Conservation (phyloP, 1,140 invertebrate species). For the Wiebesia pumilae region DNA sequence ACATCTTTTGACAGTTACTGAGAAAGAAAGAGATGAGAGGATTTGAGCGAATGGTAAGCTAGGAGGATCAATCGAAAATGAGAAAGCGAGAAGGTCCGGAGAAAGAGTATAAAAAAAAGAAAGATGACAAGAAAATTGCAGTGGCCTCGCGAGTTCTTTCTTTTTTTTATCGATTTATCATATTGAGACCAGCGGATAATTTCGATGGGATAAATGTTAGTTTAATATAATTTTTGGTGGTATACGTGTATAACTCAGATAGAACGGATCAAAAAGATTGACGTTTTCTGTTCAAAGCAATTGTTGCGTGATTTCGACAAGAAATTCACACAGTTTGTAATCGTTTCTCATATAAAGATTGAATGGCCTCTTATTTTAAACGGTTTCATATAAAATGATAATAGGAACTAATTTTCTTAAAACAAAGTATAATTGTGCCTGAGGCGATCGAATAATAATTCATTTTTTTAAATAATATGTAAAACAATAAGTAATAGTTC, state of each 20-base stretch:
- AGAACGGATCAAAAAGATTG: neutral
- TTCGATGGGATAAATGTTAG: conserved; percentile 12
- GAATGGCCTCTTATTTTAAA: neutral
- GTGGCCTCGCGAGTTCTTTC: neutral
- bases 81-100: conserved; percentile 3
- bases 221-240: neutral
- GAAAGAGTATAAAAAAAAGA: neutral
- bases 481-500: too few species aligned
- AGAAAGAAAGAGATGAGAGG: neutral
- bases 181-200: conserved; percentile 30
- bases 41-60: neutral
- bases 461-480: too few species aligned
- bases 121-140: conserved; percentile 68
- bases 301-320: neutral
- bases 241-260: neutral
- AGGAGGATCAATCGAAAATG: neutral
- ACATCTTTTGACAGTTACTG: conserved; percentile 69
- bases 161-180: conserved; percentile 41
- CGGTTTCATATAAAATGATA: neutral
- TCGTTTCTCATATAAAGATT: neutral
- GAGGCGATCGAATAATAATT: too few species aligned
- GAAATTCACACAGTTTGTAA: neutral
- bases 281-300: neutral
- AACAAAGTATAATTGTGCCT: too few species aligned
- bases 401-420: too few species aligned